Evolutionary conservation across 30 jellyfish, hydroid and myxozoan genomes (phyloP), one percentile per base, ranked within the genome.

Genomic region (Aurelia sp.): DNA sequence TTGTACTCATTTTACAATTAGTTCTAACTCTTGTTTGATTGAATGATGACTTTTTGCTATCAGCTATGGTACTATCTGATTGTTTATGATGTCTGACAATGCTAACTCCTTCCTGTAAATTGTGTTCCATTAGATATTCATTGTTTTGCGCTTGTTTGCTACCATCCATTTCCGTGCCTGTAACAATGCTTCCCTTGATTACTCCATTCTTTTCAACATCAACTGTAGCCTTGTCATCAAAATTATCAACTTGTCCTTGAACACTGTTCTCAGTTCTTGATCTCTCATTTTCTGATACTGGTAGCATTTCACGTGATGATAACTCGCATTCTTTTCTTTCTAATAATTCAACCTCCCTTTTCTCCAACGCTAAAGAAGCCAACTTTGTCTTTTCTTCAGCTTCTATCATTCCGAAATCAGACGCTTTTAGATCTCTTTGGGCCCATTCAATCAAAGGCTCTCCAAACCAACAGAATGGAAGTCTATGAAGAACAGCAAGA

Each of bases 401-500:
- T 8, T 63, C 80, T 31, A 4, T n/a, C 24, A 16, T 57, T 33
- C 13, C 88, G 63, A 78, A 78, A 51, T 78, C 89, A 0, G 89
- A 58, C 8, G 21, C 41, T 10, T 33, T 22, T 24, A 66, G 61
- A 3, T 69, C 47, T 40, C 89, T 69, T 31, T 61, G 58, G 21
- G 50, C 68, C 89, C 89, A 78, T 63, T 63, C 44, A 20, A 44
- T 38, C 30, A 63, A 13, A 11, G 22, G 71, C 27, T 24, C 16
- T 64, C 80, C 89, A 78, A 78, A 78, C 89, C 89, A 78, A 44
- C 41, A 16, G 21, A 74, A 62, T 16, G 89, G 89, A 13, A 95
- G 84, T 40, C 99, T 86, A 31, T 90, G 91, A 16, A 83, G 61
- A 13, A 87, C 76, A 40, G 93, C 47, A 27, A 76, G 63, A 38